Evolutionary conservation across 2,888 invertebrate genomes (phyloP).

Genomic region (Leptogaster cylindrica): DNA sequence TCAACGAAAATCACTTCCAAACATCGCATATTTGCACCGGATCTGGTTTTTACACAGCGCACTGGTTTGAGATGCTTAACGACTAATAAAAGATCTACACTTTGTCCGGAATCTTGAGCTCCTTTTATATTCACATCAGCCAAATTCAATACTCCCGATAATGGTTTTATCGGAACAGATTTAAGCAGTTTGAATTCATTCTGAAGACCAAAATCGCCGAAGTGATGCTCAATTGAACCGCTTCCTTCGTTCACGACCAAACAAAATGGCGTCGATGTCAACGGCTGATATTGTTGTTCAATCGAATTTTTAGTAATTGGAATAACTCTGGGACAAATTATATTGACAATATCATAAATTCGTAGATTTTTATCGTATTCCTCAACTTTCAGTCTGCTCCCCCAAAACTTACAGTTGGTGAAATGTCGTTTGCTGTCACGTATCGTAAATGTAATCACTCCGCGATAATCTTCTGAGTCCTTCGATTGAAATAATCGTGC

Average conservation of each 20-base stretch:
- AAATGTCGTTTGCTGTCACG: conserved; percentile 75
- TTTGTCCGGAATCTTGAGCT: conserved; percentile 44
- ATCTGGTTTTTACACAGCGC: conserved; percentile 68
- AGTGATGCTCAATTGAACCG: conserved; percentile 68
- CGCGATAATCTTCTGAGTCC: conserved; percentile 64
- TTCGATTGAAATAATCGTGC: conserved; percentile 61
- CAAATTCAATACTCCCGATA: conserved; percentile 52
- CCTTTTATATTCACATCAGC: conserved; percentile 53
- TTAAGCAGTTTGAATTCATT: conserved; percentile 65
- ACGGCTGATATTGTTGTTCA: conserved; percentile 70
- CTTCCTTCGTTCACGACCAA: conserved; percentile 71
- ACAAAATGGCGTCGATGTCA: conserved; percentile 70
- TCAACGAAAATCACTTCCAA: conserved; percentile 73
- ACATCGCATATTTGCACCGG: conserved; percentile 67
- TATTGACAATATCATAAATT: conserved; percentile 75
- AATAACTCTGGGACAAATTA: conserved; percentile 68
- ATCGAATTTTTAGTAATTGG: conserved; percentile 66
- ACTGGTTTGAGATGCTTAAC: conserved; percentile 70
- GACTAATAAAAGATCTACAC: conserved; percentile 73
- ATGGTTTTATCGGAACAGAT: conserved; percentile 70
- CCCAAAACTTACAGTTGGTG: conserved; percentile 81
- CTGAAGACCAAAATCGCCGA: conserved; percentile 62
- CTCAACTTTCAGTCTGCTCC: conserved; percentile 68
- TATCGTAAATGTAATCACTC: conserved; percentile 79
- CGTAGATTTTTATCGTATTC: conserved; percentile 69